A percentile compares a stretch with the other conserved stretches of the same genome.
phyloP scores from a whole-genome alignment of 1,140 invertebrate species.

The Holotrichia oblita region DNA sequence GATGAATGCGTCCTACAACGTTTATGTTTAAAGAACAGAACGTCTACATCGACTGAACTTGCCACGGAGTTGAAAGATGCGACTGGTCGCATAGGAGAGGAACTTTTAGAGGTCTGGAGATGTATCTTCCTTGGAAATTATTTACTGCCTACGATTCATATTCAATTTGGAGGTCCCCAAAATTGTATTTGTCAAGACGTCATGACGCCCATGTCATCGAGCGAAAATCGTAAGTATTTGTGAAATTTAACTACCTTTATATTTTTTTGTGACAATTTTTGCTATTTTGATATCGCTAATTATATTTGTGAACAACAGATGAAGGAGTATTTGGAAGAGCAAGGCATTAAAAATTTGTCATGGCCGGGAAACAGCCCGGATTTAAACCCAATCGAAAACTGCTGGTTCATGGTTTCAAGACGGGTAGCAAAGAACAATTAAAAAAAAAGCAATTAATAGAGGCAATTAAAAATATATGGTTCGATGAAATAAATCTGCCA shows the following conservation, averaged over 20 bases:
- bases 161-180: not conserved
- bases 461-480: too few relatives aligned
- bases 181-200: not conserved
- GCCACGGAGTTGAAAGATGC: too few relatives aligned
- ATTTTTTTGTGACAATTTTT: too few relatives aligned
- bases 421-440: not conserved
- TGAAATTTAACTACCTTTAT: not conserved
- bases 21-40: too few relatives aligned
- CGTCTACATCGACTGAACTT: too few relatives aligned
- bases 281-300: not conserved
- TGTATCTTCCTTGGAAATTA: not conserved
- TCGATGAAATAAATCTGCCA: too few relatives aligned
- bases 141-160: not conserved
- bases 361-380: not conserved
- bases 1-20: too few relatives aligned
- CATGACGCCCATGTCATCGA: not conserved
- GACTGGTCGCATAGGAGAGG: too few relatives aligned
- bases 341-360: not conserved
- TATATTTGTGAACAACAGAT: not conserved
- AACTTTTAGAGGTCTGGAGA: not conserved
- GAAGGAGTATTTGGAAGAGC: not conserved
- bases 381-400: not conserved
- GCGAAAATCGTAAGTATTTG: not conserved
- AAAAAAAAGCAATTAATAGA: not conserved
- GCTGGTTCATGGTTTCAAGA: not conserved